Base-by-base conservation (phyloP, 2,888 invertebrate genomes). In the Mongoloraphidia duomilia region DNA sequence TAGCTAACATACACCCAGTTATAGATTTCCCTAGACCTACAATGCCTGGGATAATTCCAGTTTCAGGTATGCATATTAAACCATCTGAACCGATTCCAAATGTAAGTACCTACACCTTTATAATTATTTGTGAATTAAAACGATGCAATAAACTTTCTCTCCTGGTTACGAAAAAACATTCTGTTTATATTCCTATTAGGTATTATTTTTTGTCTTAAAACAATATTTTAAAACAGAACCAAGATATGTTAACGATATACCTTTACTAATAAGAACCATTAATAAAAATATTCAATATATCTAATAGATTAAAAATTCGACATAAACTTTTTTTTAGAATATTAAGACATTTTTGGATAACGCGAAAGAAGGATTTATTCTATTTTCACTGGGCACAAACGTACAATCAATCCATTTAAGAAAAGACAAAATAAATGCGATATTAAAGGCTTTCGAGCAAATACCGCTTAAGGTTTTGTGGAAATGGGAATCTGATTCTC, bases 351-450 rank as follows among this genome's bases (percentile, higher is more conserved):
- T 62, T 53, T 52, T 68, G 48, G 66, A 68, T 50, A 49, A 57
- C 8, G 60, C 65, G 3, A 58, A 58, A 35, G 56, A 67, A 44
- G 69, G 69, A 4, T 64, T 64, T 1, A 55, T 68, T 11, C 65
- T 65, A 49, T 67, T 68, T 50, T 66, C 68, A 53, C 58, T 72
- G 46, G 72, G 72, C 6, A 65, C 70, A 3, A 63, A 65, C 40
- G 58, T 68, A 8, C 61, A 63, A 55, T 65, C 65, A 50, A 51
- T 60, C 10, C 60, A 63, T 49, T 58, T 71, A 52, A 60, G 66
- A 6, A 55, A 58, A 34, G 56, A 59, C 14, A 56, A 62, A 9
- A 54, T 62, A 40, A 54, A 62, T 41, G 58, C 59, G 12, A 57
- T 72, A 2, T 55, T 67, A 11, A 55, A 61, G 26, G 63, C 64